Evolutionary conservation across 2,113 vertebrate species (phyloP).

Genomic region (Dipodomys spectabilis): DNA sequence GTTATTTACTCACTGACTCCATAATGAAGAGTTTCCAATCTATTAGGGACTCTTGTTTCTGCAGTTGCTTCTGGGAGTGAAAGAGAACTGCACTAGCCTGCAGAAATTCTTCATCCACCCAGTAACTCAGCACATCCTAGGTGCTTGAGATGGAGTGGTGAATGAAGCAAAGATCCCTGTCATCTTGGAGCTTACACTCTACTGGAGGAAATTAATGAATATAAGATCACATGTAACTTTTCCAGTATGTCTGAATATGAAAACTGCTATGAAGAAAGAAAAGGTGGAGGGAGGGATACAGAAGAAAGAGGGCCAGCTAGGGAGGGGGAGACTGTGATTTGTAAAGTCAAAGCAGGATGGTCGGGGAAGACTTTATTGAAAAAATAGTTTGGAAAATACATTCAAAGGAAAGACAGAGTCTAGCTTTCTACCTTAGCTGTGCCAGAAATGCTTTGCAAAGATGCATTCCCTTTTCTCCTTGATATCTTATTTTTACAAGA

Average conservation of each 20-base stretch:
- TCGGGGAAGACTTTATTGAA: neutral
- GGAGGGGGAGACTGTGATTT: neutral
- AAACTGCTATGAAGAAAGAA: neutral
- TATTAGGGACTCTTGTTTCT: neutral
- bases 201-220: neutral
- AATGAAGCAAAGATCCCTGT: slow-evolving; percentile 20
- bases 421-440: neutral
- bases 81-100: neutral
- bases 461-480: neutral
- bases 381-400: neutral
- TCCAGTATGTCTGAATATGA: neutral
- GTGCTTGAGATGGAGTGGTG: neutral
- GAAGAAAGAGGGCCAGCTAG: neutral
- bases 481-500: slow-evolving; percentile 36
- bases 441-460: neutral
- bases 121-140: neutral
- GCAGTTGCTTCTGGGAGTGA: neutral
- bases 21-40: neutral
- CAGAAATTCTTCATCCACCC: neutral
- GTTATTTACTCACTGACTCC: neutral
- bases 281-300: neutral
- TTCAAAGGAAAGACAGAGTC: neutral
- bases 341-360: neutral
- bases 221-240: neutral
- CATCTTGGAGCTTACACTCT: neutral